phyloP scores from a whole-genome alignment of 1,140 invertebrate species.

The Drosophila subpulchrella region DNA sequence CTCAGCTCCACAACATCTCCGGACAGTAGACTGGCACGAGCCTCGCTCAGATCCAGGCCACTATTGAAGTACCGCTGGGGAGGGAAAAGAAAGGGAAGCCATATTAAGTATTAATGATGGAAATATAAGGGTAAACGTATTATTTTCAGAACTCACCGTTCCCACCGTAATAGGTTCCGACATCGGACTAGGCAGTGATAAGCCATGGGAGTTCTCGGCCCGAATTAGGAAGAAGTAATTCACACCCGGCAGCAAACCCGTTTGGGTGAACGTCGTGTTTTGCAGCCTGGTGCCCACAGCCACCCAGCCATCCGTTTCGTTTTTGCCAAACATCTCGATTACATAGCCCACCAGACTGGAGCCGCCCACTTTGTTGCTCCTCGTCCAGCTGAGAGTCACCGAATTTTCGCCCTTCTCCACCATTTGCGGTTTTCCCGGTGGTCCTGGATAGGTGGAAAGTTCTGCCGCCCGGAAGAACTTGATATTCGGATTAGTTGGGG shows the following conservation, averaged over 20 bases:
- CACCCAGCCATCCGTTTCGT: slow-evolving; percentile 86
- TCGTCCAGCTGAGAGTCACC: slow-evolving; percentile 92
- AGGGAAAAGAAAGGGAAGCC: background rate
- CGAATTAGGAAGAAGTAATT: slow-evolving; percentile 94
- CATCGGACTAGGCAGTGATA: slow-evolving; percentile 89
- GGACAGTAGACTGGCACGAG: slow-evolving; percentile 88
- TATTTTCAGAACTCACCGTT: slow-evolving; percentile 64
- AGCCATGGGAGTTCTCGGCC: slow-evolving; percentile 94
- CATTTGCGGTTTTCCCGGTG: slow-evolving; percentile 90
- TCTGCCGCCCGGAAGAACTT: slow-evolving; percentile 92
- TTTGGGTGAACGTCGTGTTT: slow-evolving; percentile 88
- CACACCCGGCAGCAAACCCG: slow-evolving; percentile 89
- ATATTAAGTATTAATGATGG: background rate
- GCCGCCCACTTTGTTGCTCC: slow-evolving; percentile 91
- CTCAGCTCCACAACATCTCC: slow-evolving; percentile 91
- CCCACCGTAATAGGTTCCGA: slow-evolving; percentile 87
- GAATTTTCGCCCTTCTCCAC: slow-evolving; percentile 91
- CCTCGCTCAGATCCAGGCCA: slow-evolving; percentile 86
- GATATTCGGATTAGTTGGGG: slow-evolving; percentile 93
- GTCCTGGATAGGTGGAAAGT: slow-evolving; percentile 90
- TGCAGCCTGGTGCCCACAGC: slow-evolving; percentile 87
- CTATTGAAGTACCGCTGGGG: slow-evolving; percentile 85
- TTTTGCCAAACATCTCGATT: slow-evolving; percentile 88
- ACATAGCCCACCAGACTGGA: slow-evolving; percentile 93
- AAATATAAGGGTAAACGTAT: background rate